A percentile compares a stretch with the other conserved stretches of the same genome.
phyloP scores from a whole-genome alignment of 2,797 vertebrate genomes.

The Tokudaia muenninki region DNA sequence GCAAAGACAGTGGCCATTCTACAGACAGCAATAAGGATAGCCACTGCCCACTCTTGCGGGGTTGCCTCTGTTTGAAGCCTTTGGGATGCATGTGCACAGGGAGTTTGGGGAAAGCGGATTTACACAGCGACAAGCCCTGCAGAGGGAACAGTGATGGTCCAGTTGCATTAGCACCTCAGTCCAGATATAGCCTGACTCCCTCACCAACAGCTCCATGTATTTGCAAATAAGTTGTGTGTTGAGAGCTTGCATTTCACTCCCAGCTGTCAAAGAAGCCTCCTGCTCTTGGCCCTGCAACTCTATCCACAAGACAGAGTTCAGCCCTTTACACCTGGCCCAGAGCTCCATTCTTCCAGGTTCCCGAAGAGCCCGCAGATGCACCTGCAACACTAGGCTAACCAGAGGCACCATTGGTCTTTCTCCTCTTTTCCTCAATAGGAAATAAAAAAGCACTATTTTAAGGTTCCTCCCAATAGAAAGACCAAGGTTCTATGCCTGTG shows the following conservation, averaged over 20 bases:
- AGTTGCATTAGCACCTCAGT: not conserved
- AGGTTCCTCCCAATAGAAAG: not conserved
- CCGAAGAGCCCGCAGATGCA: not conserved
- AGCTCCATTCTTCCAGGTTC: not conserved
- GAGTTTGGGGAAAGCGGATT: not conserved
- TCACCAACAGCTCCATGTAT: not conserved
- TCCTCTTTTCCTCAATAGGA: not conserved
- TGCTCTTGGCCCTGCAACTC: rapidly evolving
- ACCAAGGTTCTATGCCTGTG: not conserved
- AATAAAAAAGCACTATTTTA: not conserved
- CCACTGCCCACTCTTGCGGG: not conserved
- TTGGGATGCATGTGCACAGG: not conserved
- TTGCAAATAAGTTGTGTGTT: not conserved
- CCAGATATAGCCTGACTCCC: rapidly evolving
- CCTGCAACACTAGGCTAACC: rapidly evolving
- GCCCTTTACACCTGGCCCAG: not conserved
- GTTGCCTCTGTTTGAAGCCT: not conserved
- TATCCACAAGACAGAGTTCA: not conserved
- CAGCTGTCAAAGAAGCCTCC: too few relatives aligned
- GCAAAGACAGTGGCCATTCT: not conserved
- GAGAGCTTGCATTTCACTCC: not conserved
- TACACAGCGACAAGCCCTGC: too few relatives aligned
- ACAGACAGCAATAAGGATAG: not conserved
- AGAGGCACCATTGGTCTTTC: too few relatives aligned
- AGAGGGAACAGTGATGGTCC: not conserved